Base-by-base conservation (phyloP, 2,888 invertebrate genomes). In the Synergus itoensis region DNA sequence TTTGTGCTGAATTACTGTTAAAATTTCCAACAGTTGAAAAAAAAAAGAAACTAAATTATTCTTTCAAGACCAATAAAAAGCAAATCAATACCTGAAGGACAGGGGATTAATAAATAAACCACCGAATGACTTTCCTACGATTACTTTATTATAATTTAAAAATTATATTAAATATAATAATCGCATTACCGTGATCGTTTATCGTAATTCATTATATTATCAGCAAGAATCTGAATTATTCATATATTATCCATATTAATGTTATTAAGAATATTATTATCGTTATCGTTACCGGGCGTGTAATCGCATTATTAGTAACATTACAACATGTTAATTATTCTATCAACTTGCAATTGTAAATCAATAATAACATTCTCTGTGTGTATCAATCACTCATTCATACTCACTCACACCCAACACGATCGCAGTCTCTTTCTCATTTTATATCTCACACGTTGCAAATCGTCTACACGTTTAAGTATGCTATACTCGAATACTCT, bases 201-300 rank as follows among this genome's bases (percentile, higher is more conserved):
- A 78, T 83, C 83, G 84, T 84, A 85, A 83, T 60, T 87, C 84
- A 85, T 86, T 85, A 88, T 85, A 84, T 87, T 86, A 88, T 86
- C 83, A 87, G 86, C 88, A 89, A 88, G 81, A 87, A 87, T 87
- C 86, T 88, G 85, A 82, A 85, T 86, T 87, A 82, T 86, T 88
- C 84, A 83, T 87, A 84, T 84, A 86, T 84, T 84, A 84, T 86
- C 82, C 82, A 86, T 87, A 87, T 86, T 88, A 87, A 86, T 87
- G 85, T 87, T 85, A 84, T 87, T 88, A 88, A 87, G 86, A 86
- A 85, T 89, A 88, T 86, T 87, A 87, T 87, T 87, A 86, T 86
- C 85, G 84, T 87, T 87, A 87, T 86, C 84, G 83, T 87, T 83
- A 84, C 77, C 82, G 81, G 84, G 84, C 80, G 80, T 81, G 83